A percentile compares a stretch with the other conserved stretches of the same genome.
phyloP scores from a whole-genome alignment of 2,888 invertebrate species.

The Fabriciana adippe region DNA sequence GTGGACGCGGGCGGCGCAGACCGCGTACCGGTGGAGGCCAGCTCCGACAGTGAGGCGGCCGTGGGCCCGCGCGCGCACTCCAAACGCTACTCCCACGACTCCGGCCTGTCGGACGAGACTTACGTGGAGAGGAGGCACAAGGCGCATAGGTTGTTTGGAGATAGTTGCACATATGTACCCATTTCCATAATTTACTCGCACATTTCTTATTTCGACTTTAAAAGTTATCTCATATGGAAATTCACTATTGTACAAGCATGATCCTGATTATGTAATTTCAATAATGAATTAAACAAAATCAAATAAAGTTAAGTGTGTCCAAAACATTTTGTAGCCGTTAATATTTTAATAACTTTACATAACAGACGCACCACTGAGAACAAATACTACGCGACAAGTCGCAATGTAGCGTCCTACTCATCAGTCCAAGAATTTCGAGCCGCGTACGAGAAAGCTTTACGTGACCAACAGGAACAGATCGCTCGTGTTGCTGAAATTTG shows the following conservation, averaged over 20 bases:
- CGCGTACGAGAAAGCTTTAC: constrained; percentile 59
- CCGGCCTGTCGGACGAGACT: constrained; percentile 68
- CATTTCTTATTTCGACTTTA: too few species aligned
- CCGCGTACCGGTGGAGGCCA: constrained; percentile 29
- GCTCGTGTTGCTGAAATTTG: constrained; percentile 64
- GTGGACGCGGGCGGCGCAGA: constrained; percentile 60
- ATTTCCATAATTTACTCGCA: too few species aligned
- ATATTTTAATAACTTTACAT: too few species aligned
- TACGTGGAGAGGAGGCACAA: constrained; percentile 50
- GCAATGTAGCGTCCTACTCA: constrained; percentile 43
- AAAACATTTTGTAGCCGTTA: too few species aligned
- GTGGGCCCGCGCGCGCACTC: constrained; percentile 18
- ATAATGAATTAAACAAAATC: too few species aligned
- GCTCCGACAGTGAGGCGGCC: constrained; percentile 11
- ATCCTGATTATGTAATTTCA: too few species aligned
- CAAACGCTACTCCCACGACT: constrained; percentile 68
- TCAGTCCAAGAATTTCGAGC: constrained; percentile 60
- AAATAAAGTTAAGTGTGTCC: too few species aligned
- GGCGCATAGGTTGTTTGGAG: constrained; percentile 45
- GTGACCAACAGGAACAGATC: constrained; percentile 61
- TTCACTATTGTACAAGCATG: too few species aligned
- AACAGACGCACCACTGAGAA: constrained; percentile 36
- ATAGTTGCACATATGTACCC: neutral
- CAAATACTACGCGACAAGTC: constrained; percentile 31
- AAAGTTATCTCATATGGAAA: too few species aligned